phyloP scores from a whole-genome alignment of 1,140 invertebrate genomes.

The Brachionus calyciflorus region DNA sequence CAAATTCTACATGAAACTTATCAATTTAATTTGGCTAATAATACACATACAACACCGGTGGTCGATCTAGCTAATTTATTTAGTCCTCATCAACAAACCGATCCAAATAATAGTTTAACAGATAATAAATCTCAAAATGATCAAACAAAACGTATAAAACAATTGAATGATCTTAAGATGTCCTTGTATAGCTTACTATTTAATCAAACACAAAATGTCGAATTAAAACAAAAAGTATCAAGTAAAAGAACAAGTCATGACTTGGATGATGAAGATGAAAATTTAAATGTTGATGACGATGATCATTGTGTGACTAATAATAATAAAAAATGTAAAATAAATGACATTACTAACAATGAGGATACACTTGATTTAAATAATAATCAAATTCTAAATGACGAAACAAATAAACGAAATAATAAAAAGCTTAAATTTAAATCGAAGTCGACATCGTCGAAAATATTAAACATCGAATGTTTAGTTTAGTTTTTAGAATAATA shows the following conservation, averaged over 20 bases:
- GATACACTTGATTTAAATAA: neutral
- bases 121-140: slow-evolving; percentile 9
- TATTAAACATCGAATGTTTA: slow-evolving; percentile 25
- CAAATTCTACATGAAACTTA: slow-evolving; percentile 29
- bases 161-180: slow-evolving; percentile 9
- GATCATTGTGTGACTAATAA: neutral
- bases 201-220: neutral
- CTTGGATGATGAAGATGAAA: slow-evolving; percentile 4
- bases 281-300: slow-evolving; percentile 25
- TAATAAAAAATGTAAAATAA: slow-evolving; percentile 36
- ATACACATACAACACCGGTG: neutral
- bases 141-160: neutral
- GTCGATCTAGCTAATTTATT: neutral
- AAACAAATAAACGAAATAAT: slow-evolving; percentile 13
- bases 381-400: slow-evolving; percentile 33
- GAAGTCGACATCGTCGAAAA: slow-evolving; percentile 21
- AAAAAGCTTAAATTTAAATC: slow-evolving; percentile 32
- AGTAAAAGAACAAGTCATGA: neutral
- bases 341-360: neutral
- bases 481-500: neutral
- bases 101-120: neutral
- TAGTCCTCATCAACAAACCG: neutral
- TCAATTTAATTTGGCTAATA: slow-evolving; percentile 22
- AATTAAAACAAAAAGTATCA: neutral
- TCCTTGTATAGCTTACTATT: neutral